Evolutionary conservation across 2,797 vertebrate genomes (phyloP), one percentile per base, ranked within the genome.

Genomic region (Botia kubotai): DNA sequence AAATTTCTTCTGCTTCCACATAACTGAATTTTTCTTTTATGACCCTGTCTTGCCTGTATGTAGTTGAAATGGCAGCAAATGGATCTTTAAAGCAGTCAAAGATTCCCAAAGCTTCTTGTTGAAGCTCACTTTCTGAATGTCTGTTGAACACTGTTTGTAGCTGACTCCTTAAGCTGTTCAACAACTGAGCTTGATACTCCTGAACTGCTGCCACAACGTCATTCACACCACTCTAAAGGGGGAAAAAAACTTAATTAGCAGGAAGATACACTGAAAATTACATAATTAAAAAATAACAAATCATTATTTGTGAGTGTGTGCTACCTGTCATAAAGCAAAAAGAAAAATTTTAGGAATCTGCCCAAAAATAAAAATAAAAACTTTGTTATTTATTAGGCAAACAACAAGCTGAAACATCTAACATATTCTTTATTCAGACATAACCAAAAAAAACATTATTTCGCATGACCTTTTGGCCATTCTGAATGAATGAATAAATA

Each of bases 41-140:
- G 48, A 79, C 70, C 70, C 33, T 81, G 58, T 87, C 80, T 57
- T 86, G 82, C 72, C 69, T 83, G 46, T 87, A 83, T 11, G 71
- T 82, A 76, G 84, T 86, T 16, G 79, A 48, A 87, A 87, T 21
- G 8, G 74, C 19, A 6, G 58, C 43, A 82, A 87, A 86, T 66
- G 80, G 82, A 29, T 71, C 68, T 71, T 33, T 17, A 71, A 71
- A 52, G 21, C 4, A 26, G 46, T 71, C 46, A 71, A 71, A 53
- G 14, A 71, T 11, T 50, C 14, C 46, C 68, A 29, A 17, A 29
- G 23, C 82, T 83, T 83, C 84, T n/a, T 80, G 76, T 82, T 75
- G 26, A 78, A 85, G 80, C 60, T 83, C 75, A 80, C 77, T 78
- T 81, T 33, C 84, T 29, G 12, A 43, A 81, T 84, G 71, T 79